Percentiles rank a stretch among this genome's conserved stretches.
Evolutionary conservation across 2,888 invertebrate genomes (phyloP).

Genomic region (Rhopalosiphum nymphaeae): DNA sequence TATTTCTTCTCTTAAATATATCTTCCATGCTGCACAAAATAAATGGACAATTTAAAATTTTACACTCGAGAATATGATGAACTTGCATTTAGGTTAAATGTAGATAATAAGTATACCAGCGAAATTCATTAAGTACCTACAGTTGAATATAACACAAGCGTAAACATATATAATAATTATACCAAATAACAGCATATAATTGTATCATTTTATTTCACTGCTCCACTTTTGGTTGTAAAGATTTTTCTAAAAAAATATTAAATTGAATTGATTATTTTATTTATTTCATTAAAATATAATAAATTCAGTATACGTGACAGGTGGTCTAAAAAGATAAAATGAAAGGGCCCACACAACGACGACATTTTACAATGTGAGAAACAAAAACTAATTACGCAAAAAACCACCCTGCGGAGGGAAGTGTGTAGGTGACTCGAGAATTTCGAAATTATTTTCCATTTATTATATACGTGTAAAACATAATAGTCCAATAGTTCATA

Average conservation of each 20-base stretch:
- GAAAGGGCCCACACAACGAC: not conserved
- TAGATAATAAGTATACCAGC: not conserved
- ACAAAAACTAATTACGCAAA: constrained; percentile 4
- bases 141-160: not conserved
- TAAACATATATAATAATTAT: not conserved
- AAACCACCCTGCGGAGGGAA: not conserved
- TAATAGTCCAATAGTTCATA: not conserved
- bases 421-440: not conserved
- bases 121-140: not conserved
- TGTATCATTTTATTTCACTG: not conserved
- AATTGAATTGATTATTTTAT: not conserved
- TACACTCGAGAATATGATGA: not conserved
- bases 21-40: not conserved
- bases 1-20: not conserved
- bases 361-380: not conserved
- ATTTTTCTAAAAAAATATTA: not conserved
- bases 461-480: not conserved
- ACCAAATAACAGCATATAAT: too few relatives aligned
- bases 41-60: not conserved
- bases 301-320: not conserved
- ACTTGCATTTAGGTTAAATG: not conserved
- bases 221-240: not conserved
- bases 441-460: not conserved
- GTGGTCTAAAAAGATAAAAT: not conserved
- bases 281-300: not conserved